Base-by-base conservation (phyloP, 1,140 invertebrate genomes). In the Acromyrmex echinatior region DNA sequence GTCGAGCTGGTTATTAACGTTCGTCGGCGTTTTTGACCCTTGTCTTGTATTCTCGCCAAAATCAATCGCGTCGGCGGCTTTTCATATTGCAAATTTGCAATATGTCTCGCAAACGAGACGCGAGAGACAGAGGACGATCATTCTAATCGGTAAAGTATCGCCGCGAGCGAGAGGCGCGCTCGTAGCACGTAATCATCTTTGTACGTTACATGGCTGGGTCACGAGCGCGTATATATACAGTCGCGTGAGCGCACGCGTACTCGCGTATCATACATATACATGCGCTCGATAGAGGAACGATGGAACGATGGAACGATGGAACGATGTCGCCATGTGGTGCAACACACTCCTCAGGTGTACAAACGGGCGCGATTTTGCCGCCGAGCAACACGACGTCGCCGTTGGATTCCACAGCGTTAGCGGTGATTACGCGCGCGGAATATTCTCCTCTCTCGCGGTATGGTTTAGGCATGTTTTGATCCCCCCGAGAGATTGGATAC, bases 321-420 rank as follows among this genome's bases (percentile, higher is more conserved):
- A 68, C 66, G 87, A 92, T 91, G 91, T 92, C 91, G 88, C 86
- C 91, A 88, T 90, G 87, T 92, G 88, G 88, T 73, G 92, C 91
- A 91, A 92, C 85, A 60, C 74, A 89, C 87, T 85, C 82, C 76
- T 92, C 88, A 92, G 88, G 86, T 91, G 84, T 51, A 60, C 79
- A 28, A 79, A 53, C 58, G 21, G 39, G 35, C 79, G 81, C 58
- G 31, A 81, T 82, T 78, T 81, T 65, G 7, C 49, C 18, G 68
- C 12, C 71, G 70, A 45, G 39, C 39, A 12, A 45, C 39, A 68
- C 76, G 21, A 62, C 21, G 58, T 62, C 73, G 78, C 53, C 73
- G 84, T 28, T 65, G 77, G 45, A 80, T 80, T 80, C 45, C 62
- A 16, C 77, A 21, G 7, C n/a, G 76, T 39, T n/a, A 39, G 4